These are phyloP conservation scores for Xylocampa areola DNA, from an alignment of 2,888 invertebrate genomes.

Conservation along the genomic window DNA sequence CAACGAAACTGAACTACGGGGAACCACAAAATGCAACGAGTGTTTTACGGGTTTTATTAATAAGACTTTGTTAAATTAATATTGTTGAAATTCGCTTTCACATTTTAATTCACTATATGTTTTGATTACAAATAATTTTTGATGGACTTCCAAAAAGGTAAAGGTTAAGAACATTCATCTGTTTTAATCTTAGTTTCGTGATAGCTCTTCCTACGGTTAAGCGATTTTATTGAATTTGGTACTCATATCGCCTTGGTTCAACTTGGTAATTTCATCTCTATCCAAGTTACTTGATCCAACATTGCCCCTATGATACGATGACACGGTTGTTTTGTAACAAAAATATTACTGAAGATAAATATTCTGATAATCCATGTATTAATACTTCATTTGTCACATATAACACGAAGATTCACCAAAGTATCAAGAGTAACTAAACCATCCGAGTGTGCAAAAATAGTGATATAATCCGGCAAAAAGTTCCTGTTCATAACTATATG, in stretches of 20 bases:
- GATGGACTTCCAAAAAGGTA: too few species aligned
- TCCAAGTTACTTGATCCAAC: too few species aligned
- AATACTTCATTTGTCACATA: neutral
- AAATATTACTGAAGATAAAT: neutral
- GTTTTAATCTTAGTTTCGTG: too few species aligned
- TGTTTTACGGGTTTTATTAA: conserved; percentile 1
- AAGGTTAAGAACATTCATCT: too few species aligned
- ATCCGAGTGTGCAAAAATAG: conserved; percentile 16
- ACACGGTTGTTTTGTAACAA: too few species aligned
- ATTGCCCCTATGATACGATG: too few species aligned
- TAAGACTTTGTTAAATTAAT: neutral
- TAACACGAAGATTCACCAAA: conserved; percentile 14
- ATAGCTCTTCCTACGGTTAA: too few species aligned
- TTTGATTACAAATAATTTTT: too few species aligned
- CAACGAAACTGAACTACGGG: neutral
- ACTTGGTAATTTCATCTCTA: too few species aligned
- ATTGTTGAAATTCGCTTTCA: neutral
- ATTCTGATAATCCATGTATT: neutral
- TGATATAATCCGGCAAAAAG: conserved; percentile 34
- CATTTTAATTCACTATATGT: too few species aligned
- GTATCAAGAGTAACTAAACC: conserved; percentile 35
- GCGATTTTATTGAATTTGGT: too few species aligned
- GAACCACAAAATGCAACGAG: neutral
- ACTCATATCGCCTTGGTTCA: too few species aligned
- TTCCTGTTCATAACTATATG: conserved; percentile 15